A percentile compares a stretch with the other conserved stretches of the same genome.
Conservation (phyloP, 2,797 vertebrate genomes). For the Coccyzus lansbergi region DNA sequence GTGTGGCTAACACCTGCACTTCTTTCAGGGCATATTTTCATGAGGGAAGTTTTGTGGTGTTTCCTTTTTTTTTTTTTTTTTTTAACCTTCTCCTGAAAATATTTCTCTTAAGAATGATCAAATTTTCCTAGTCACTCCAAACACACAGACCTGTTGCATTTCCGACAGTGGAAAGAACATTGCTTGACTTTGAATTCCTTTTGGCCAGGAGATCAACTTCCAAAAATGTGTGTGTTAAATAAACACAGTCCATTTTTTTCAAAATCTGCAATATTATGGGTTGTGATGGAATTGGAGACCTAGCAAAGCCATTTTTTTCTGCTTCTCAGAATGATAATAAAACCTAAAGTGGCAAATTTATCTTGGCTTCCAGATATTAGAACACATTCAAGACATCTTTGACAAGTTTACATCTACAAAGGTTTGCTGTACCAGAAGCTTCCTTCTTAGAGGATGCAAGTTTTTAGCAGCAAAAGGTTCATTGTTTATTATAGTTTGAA, state of each 20-base stretch:
- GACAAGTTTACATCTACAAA: neutral
- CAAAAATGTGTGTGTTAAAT: neutral
- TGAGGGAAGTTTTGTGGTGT: neutral
- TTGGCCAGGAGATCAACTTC: neutral
- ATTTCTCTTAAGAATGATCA: constrained; percentile 54
- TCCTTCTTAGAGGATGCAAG: neutral
- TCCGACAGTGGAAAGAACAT: neutral
- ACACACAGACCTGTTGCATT: constrained; percentile 32
- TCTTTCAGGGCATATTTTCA: constrained; percentile 51
- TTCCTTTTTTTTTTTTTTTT: neutral
- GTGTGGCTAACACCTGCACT: constrained; percentile 68
- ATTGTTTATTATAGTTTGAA: neutral
- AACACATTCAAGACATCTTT: neutral
- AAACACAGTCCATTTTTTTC: neutral
- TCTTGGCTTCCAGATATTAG: neutral
- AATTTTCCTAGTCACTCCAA: constrained; percentile 11
- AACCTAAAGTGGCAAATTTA: neutral
- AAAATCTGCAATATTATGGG: neutral
- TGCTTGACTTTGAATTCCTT: neutral
- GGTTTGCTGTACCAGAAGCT: neutral
- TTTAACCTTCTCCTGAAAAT: constrained; percentile 24
- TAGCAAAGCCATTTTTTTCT: neutral
- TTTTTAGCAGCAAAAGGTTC: neutral
- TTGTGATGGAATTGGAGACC: neutral
- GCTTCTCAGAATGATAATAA: neutral